Base-by-base conservation (phyloP, 1,140 invertebrate species). In the Nephila pilipes region DNA sequence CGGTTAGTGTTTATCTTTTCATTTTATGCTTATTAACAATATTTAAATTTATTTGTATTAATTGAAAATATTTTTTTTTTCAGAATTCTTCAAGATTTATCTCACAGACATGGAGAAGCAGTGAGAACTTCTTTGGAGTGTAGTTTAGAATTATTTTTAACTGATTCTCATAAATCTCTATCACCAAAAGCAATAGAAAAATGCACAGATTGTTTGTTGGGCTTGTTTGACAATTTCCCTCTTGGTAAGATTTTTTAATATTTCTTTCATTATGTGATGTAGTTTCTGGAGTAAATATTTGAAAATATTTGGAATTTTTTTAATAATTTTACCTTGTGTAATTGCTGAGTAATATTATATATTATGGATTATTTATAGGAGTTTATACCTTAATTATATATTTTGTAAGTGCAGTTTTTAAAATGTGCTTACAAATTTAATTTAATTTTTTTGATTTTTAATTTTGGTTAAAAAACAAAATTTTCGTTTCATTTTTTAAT, bases 211-310 rank as follows among this genome's bases (percentile, higher is more conserved):
- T 60, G 57, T n/a, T 63, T 87, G 32, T 36, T 87, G 38, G 57
- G 85, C 8, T 16, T 87, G 16, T 38, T 87, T 32, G 85, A 87
- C 36, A 60, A 87, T 32, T 87, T 87, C 20, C 25, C 55, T n/a
- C 25, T 38, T 20, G 85, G 85, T 63, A 87, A 63, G 85, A 25
- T 57, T n/a, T 57, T 29, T 36, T 6, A 18, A 75, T 2, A 75
- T 32, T 6, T 65, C 14, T n/a, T 10, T 10, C 46, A 10, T 46
- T 10, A 6, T 46, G 1, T 10, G 12, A 10, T 10, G 12, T n/a
- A n/a, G 0, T 46, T 46, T 46, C 0, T 10, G 6, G 46, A 10
- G 46, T 46, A 46, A 10, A 46, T 46, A 10, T 46, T 46, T 10
- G 6, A 46, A 46, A 46, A 46, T 46, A 46, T 46, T 38, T 38